Conservation (phyloP, 2,888 invertebrate genomes). For the Drosophila phalerata region DNA sequence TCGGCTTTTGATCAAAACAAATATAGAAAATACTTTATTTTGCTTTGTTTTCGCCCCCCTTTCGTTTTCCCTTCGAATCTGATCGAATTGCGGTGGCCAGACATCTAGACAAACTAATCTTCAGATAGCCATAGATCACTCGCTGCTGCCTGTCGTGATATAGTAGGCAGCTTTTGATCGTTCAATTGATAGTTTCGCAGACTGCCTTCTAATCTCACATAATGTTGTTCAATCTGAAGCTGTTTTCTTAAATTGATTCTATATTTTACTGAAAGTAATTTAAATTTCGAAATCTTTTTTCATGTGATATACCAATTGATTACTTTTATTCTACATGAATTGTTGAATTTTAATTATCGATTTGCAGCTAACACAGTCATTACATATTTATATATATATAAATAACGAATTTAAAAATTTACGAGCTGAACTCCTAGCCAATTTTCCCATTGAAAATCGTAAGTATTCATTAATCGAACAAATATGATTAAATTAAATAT, state of each 20-base stretch:
- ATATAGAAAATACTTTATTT: conserved; percentile 54
- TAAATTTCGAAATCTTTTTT: not conserved
- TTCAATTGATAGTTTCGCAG: not conserved
- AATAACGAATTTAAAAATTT: too few relatives aligned
- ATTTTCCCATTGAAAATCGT: too few relatives aligned
- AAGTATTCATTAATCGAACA: too few relatives aligned
- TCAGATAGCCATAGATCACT: conserved; percentile 53
- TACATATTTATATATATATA: too few relatives aligned
- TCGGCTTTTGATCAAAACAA: conserved; percentile 49
- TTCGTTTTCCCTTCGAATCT: conserved; percentile 32
- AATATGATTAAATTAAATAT: too few relatives aligned
- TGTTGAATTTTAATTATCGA: not conserved
- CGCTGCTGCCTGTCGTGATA: conserved; percentile 9
- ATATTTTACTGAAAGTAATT: not conserved
- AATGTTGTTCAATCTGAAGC: not conserved
- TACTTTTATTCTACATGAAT: not conserved
- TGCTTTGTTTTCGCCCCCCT: conserved; percentile 8
- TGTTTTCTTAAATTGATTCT: not conserved
- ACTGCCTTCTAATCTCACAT: not conserved
- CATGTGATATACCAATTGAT: not conserved
- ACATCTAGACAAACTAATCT: conserved; percentile 63
- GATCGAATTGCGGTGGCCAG: conserved; percentile 39
- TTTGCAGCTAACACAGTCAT: too few relatives aligned
- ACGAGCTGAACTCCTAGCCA: too few relatives aligned
- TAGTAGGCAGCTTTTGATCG: conserved; percentile 20